A percentile compares a stretch with the other conserved stretches of the same genome.
These are phyloP conservation scores for Torymus aiolomorphi DNA, from an alignment of 2,888 invertebrate species.

Conservation along the genomic window DNA sequence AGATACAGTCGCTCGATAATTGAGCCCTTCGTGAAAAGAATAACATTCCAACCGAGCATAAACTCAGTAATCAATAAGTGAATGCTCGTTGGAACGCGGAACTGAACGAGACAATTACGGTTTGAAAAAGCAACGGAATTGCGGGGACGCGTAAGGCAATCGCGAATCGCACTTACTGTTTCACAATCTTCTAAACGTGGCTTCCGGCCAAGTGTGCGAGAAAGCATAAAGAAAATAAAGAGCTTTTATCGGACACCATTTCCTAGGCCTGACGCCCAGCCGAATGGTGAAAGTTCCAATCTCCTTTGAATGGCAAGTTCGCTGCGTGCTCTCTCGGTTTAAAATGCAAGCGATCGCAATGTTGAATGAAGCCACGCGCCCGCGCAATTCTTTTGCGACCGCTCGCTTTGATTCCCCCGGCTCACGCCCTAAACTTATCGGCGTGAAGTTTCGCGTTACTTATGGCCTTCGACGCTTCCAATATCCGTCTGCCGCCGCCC, in stretches of 20 bases:
- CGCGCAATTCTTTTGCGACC: conserved; percentile 1
- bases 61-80: not conserved
- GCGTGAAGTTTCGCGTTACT: not conserved
- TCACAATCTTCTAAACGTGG: conserved; percentile 14
- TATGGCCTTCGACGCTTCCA: conserved; percentile 1
- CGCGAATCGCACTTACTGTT: not conserved
- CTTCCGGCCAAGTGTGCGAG: not conserved
- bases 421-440: conserved; percentile 16
- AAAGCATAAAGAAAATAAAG: conserved; percentile 20
- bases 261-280: not conserved
- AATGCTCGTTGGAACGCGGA: too few relatives aligned
- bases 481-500: not conserved
- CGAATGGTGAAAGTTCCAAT: conserved; percentile 23
- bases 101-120: too few relatives aligned
- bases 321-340: conserved; percentile 20
- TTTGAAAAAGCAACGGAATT: too few relatives aligned
- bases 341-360: conserved; percentile 34
- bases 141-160: not conserved
- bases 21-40: too few relatives aligned
- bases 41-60: too few relatives aligned
- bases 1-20: too few relatives aligned
- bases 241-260: conserved; percentile 21
- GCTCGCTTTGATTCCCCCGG: conserved; percentile 8
- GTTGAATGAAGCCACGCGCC: conserved; percentile 22
- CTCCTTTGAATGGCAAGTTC: conserved; percentile 4